Conservation (phyloP, 2,888 invertebrate genomes). For the Eurytoma adleriae region DNA sequence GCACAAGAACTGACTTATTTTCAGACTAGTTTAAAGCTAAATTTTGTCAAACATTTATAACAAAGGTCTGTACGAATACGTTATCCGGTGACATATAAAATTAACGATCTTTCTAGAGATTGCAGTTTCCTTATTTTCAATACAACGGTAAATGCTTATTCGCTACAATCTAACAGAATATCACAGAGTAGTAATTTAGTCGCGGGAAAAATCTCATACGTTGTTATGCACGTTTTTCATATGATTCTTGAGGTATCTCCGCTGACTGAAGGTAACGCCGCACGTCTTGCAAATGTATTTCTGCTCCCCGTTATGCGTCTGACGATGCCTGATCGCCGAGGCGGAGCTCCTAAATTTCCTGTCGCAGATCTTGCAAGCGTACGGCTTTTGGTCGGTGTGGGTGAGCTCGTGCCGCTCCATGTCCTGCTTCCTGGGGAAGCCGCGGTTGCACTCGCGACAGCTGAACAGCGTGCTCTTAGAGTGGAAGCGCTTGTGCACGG, state of each 20-base stretch:
- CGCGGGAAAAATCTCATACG: background rate
- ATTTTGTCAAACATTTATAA: no score
- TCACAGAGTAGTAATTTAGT: no score
- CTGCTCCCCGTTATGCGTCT: slow-evolving; percentile 75
- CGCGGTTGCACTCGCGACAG: slow-evolving; percentile 68
- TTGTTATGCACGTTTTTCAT: slow-evolving; percentile 58
- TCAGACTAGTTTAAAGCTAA: no score
- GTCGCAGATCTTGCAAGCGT: slow-evolving; percentile 76
- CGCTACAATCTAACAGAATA: no score
- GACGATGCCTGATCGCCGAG: slow-evolving; percentile 73
- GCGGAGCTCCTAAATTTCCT: slow-evolving; percentile 71
- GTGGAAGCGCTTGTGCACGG: slow-evolving; percentile 73
- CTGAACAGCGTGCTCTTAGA: slow-evolving; percentile 52
- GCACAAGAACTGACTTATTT: no score
- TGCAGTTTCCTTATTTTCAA: no score
- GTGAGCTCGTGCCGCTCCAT: slow-evolving; percentile 74
- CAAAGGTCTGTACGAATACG: no score
- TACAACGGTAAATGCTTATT: no score
- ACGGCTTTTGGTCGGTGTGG: slow-evolving; percentile 78
- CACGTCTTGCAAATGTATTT: slow-evolving; percentile 75
- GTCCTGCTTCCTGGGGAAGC: slow-evolving; percentile 77
- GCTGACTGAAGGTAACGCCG: slow-evolving; percentile 75
- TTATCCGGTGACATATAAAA: no score
- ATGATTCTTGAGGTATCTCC: slow-evolving; percentile 77
- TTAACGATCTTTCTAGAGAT: no score